Evolutionary conservation across 1,140 invertebrate species (phyloP).

Genomic region (Gonatopus flavifemur): DNA sequence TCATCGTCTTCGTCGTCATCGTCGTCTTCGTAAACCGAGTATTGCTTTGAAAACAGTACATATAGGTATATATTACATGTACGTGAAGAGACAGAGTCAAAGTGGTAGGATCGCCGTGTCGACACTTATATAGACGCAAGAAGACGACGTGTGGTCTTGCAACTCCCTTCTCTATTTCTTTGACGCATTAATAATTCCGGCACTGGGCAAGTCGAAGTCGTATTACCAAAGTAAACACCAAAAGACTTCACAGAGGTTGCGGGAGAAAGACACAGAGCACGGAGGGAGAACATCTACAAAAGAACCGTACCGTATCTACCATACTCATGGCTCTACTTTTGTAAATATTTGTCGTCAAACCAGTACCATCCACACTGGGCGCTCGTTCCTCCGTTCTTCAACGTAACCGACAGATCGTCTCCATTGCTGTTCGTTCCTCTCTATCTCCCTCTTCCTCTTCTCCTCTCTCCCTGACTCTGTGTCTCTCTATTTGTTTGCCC

Average conservation of each 20-base stretch:
- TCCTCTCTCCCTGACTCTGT: conserved; percentile 11
- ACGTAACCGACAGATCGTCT: not conserved
- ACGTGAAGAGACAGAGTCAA: too few relatives aligned
- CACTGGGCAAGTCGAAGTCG: conserved; percentile 15
- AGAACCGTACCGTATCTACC: conserved; percentile 1
- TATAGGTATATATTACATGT: too few relatives aligned
- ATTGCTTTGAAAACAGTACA: too few relatives aligned
- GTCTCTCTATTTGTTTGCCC: conserved; percentile 34
- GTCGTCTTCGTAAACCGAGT: too few relatives aligned
- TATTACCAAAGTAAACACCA: conserved; percentile 43
- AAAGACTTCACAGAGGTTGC: conserved; percentile 1
- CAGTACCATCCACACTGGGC: conserved; percentile 32
- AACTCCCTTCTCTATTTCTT: too few relatives aligned
- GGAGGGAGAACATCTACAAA: conserved; percentile 3
- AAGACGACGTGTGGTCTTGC: too few relatives aligned
- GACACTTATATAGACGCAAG: too few relatives aligned
- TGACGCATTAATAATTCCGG: conserved; percentile 29
- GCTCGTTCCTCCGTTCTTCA: not conserved
- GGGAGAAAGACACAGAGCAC: not conserved
- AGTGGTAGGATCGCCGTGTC: too few relatives aligned
- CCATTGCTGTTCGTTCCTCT: not conserved
- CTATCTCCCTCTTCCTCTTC: not conserved
- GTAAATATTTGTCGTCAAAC: conserved; percentile 48
- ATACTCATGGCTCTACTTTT: conserved; percentile 23
- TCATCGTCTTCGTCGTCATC: too few relatives aligned